phyloP scores from a whole-genome alignment of 2,797 vertebrate genomes.

The Prunella strophiata region DNA sequence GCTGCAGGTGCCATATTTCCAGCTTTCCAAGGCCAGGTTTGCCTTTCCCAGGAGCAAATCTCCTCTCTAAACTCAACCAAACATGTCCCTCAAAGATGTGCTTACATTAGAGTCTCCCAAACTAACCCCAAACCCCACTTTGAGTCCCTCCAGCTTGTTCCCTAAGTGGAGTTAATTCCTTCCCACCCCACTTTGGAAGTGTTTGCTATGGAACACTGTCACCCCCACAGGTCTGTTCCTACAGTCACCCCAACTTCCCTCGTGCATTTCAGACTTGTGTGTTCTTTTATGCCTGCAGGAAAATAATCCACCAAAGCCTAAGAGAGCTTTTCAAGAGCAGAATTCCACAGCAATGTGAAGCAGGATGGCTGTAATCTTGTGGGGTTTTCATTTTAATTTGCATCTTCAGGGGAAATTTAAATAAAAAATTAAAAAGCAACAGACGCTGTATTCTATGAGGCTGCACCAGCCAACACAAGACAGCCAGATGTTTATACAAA shows the following conservation, averaged over 20 bases:
- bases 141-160: not conserved
- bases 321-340: not conserved
- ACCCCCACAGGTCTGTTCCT: not conserved
- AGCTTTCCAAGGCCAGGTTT: not conserved
- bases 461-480: not conserved
- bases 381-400: not conserved
- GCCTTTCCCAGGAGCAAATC: not conserved
- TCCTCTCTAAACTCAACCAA: not conserved
- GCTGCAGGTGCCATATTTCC: not conserved
- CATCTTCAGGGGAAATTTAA: not conserved
- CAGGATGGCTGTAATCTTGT: accelerated
- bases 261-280: not conserved
- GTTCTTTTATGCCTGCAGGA: not conserved
- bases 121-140: not conserved
- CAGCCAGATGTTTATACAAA: not conserved
- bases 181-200: not conserved
- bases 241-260: not conserved
- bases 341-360: not conserved
- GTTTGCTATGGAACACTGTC: not conserved
- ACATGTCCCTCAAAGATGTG: not conserved
- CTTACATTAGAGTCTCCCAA: not conserved
- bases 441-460: not conserved
- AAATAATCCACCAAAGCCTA: not conserved
- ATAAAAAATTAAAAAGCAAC: not conserved
- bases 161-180: not conserved